Evolutionary conservation across 2,113 vertebrate species (phyloP), one percentile per base, ranked within the genome.

Genomic region (Notarius quadriscutis): DNA sequence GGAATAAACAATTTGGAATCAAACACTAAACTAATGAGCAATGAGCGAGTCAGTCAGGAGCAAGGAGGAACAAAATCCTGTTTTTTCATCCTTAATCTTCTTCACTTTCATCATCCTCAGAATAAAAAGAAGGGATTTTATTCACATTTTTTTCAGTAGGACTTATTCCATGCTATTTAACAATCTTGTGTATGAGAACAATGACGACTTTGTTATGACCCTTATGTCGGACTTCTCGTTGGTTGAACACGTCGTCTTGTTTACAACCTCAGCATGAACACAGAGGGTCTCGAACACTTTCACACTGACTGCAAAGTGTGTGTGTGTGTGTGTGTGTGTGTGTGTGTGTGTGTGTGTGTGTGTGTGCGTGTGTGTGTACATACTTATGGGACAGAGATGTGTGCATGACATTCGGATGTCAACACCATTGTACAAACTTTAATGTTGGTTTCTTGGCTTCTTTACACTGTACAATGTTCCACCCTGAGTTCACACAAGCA

Each of bases 141-240:
- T 22, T 58, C 27, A 0, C 30, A 17, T 15, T 55, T 55, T 55
- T 58, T 25, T 7, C 53, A 57, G 15, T 57, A 12, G 15, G 65
- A 67, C 53, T 34, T 80, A 12, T 74, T 14, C 55, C 77, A n/a
- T 79, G 82, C 81, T 87, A 82, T 90, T 84, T 88, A 84, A 88
- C 84, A 65, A 81, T 69, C 74, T 79, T 72, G 82, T 81, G 84
- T 83, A 69, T 77, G 58, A 4, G 83, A 85, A 86, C 53, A 75
- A 60, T 48, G 83, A 75, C 17, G 74, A 80, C 87, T 75, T 78
- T 81, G 87, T 72, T n/a, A 12, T 82, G 55, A 87, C 51, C 75
- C 15, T 30, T 51, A 14, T 30, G 18, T 18, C 51, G 6, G 51
- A 79, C 30, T 30, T 30, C 20, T 25, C 1, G 18, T 58, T 1